Evolutionary conservation across 2,113 vertebrate genomes (phyloP), one percentile per base, ranked within the genome.

Genomic region (Danionella cerebrum): DNA sequence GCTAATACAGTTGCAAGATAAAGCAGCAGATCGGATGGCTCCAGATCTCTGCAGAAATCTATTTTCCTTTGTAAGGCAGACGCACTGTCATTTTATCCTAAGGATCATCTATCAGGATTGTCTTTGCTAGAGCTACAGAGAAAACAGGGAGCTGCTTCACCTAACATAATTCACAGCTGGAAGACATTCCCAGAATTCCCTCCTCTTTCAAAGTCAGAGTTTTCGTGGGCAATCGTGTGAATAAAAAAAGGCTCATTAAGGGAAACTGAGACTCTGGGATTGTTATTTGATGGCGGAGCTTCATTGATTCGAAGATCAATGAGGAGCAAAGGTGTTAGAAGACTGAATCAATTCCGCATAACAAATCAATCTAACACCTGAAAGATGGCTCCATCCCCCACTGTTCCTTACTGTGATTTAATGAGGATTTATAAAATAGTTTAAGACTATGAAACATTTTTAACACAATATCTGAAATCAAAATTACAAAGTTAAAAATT

Each of bases 261-360:
- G 69, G 74, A 62, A 57, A 54, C 65, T 69, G 65, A 75, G 70
- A 51, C 75, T 72, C 55, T 22, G 76, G 74, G 67, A 72, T 62
- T 68, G 54, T 65, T 72, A 50, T 71, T 42, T 62, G 36, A 69
- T 64, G 71, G 29, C 57, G 41, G 55, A 69, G 57, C 67, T 71
- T 27, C 36, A 74, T 70, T 67, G 71, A 69, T 76, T 76, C 67
- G 39, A 50, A 53, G 71, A 74, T 70, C 63, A 73, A 41, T 59
- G 42, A 58, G 25, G 47, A 50, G 50, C 25, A 57, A 52, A 41
- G 47, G 36, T 47, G 62, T 58, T 68, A 48, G 38, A 59, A 48
- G 16, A 59, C 45, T 19, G 21, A 57, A 77, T 78, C 73, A 78
- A 71, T 76, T 27, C 57, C 29, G 65, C 63, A 71, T 67, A 51